A percentile compares a stretch with the other conserved stretches of the same genome.
phyloP scores from a whole-genome alignment of 2,113 vertebrate species.

The Scatophagus argus region DNA sequence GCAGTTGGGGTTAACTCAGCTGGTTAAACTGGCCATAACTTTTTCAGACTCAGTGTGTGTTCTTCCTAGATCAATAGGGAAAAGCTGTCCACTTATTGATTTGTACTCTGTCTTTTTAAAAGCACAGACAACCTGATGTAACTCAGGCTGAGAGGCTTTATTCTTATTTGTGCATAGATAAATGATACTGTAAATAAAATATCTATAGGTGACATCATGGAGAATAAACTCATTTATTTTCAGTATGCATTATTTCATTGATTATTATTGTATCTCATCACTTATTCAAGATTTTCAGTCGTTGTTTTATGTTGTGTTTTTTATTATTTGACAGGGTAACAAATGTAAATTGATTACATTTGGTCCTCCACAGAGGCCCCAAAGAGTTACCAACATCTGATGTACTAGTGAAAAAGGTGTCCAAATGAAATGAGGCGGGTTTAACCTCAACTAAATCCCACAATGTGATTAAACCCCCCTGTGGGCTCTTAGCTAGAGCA shows the following conservation, averaged over 20 bases:
- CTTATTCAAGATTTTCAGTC: constrained; percentile 11
- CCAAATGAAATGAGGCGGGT: constrained; percentile 55
- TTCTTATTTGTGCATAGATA: background rate
- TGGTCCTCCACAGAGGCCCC: background rate
- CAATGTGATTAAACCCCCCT: constrained; percentile 60
- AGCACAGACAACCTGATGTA: background rate
- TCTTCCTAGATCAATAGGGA: background rate
- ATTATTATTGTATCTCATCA: constrained; percentile 29
- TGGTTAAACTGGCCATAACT: background rate
- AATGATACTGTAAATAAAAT: background rate
- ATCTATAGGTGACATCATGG: background rate
- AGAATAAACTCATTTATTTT: background rate
- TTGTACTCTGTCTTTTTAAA: background rate
- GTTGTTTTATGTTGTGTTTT: constrained; percentile 24
- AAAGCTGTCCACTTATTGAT: background rate
- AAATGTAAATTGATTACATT: constrained; percentile 21
- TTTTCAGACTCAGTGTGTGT: background rate
- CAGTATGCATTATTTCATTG: background rate
- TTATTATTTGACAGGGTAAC: constrained; percentile 1
- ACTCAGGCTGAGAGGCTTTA: background rate
- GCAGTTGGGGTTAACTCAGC: too few species aligned
- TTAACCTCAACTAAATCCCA: constrained; percentile 39
- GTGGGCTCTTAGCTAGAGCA: constrained; percentile 62
- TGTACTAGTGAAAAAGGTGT: constrained; percentile 40
- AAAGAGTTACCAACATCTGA: background rate